Evolutionary conservation across 2,797 vertebrate genomes (phyloP).

Genomic region (Parambassis ranga): DNA sequence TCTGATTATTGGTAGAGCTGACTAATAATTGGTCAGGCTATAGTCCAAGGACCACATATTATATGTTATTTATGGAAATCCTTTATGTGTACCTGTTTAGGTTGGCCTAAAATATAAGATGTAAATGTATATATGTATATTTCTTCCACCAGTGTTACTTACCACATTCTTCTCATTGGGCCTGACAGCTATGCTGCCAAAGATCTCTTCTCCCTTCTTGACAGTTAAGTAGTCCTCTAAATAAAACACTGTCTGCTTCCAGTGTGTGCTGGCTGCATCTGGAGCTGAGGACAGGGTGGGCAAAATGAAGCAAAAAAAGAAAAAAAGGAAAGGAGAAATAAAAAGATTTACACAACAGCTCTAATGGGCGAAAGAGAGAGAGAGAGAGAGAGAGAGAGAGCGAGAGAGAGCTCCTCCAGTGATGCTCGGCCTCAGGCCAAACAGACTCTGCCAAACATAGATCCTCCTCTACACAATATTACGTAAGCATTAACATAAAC

Average conservation of each 20-base stretch:
- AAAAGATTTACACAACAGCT: neutral
- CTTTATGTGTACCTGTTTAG: too few species aligned
- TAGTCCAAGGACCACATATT: too few species aligned
- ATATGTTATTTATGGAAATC: too few species aligned
- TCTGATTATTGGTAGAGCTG: too few species aligned
- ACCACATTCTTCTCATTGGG: slow-evolving; percentile 98
- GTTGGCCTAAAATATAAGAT: neutral
- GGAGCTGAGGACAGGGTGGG: slow-evolving; percentile 80
- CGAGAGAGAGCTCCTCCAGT: slow-evolving; percentile 30
- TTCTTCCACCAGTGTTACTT: slow-evolving; percentile 55
- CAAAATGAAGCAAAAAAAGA: neutral
- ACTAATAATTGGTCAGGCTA: too few species aligned
- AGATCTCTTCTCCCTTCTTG: slow-evolving; percentile 94
- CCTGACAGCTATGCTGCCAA: slow-evolving; percentile 91
- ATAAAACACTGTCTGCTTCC: slow-evolving; percentile 99
- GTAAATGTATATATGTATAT: too few species aligned
- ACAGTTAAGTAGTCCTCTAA: slow-evolving; percentile 97
- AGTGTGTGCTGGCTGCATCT: slow-evolving; percentile 95
- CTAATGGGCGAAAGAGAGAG: slow-evolving; percentile 4
- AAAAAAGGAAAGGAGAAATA: neutral
- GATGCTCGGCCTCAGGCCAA: slow-evolving; percentile 54
- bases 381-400: slow-evolving; percentile 33
- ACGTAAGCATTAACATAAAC: slow-evolving; percentile 63
- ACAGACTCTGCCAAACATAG: slow-evolving; percentile 64
- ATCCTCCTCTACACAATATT: slow-evolving; percentile 68